These are phyloP conservation scores for Drosophila melanica DNA, from an alignment of 1,140 invertebrate species.

Conservation along the genomic window DNA sequence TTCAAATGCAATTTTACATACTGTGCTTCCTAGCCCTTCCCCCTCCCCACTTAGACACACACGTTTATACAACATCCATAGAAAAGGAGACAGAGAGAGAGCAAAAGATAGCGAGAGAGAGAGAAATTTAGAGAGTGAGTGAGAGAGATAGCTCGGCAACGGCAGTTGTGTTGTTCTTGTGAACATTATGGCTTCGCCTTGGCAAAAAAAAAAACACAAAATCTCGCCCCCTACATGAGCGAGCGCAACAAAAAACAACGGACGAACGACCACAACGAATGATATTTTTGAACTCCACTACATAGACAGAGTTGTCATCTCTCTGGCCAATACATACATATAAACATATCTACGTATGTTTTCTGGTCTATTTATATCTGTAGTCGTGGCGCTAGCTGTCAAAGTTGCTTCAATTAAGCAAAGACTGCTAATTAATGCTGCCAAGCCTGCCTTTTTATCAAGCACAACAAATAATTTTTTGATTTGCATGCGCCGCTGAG, in stretches of 20 bases:
- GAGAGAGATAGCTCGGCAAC: constrained; percentile 61
- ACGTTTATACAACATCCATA: constrained; percentile 15
- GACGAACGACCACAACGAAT: constrained; percentile 42
- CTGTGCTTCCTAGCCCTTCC: constrained; percentile 13
- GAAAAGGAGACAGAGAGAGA: constrained; percentile 40
- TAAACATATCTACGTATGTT: constrained; percentile 6
- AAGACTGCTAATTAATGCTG: constrained; percentile 48
- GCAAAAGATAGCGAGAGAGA: constrained; percentile 5
- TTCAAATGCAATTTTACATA: constrained; percentile 63
- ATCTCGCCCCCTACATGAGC: constrained; percentile 61
- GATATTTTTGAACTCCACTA: constrained; percentile 74
- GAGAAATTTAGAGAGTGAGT: background rate
- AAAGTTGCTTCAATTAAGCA: constrained; percentile 39
- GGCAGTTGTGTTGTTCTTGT: constrained; percentile 60
- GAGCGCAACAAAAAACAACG: constrained; percentile 26
- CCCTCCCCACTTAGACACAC: constrained; percentile 26
- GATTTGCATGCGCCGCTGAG: constrained; percentile 39
- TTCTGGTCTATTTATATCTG: constrained; percentile 35
- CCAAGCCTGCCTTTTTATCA: constrained; percentile 37
- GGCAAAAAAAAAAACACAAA: constrained; percentile 53
- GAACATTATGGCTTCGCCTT: constrained; percentile 74
- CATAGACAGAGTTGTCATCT: constrained; percentile 68
- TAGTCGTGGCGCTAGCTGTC: constrained; percentile 19
- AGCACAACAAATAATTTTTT: constrained; percentile 36
- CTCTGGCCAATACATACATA: constrained; percentile 5